Conservation (phyloP, 2,888 invertebrate species). For the Athrips mouffetella region DNA sequence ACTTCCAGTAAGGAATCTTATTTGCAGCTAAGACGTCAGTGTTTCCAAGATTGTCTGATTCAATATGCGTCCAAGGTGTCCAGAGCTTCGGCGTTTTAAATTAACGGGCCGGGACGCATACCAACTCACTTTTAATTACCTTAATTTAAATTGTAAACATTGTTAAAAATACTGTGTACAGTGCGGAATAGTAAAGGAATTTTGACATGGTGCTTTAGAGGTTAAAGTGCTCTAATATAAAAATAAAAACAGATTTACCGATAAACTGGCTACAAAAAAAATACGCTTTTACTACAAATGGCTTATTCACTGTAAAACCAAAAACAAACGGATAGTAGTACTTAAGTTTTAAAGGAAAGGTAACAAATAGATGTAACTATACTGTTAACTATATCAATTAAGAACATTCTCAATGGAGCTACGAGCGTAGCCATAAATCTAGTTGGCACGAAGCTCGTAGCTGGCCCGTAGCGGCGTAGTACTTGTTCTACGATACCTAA, state of each 20-base stretch:
- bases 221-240: no score
- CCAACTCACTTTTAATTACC: conserved; percentile 48
- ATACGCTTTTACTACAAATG: no score
- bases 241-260: no score
- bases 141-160: neutral
- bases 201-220: no score
- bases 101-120: conserved; percentile 61
- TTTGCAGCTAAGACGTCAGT: conserved; percentile 10
- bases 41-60: conserved; percentile 53
- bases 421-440: conserved; percentile 52
- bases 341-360: no score
- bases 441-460: conserved; percentile 38
- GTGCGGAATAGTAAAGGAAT: neutral
- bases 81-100: conserved; percentile 66
- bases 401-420: conserved; percentile 37
- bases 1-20: neutral
- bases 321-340: neutral
- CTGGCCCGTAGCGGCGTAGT: conserved; percentile 3
- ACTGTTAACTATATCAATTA: conserved; percentile 36
- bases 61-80: conserved; percentile 70
- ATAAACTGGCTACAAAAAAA: no score
- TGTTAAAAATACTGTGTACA: neutral
- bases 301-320: no score
- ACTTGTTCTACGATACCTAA: conserved; percentile 2
- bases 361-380: conserved; percentile 16